Percentiles rank a stretch among this genome's conserved stretches.
Conservation (phyloP, 92 coral and sea anemone genomes). For the Muricea muricata region DNA sequence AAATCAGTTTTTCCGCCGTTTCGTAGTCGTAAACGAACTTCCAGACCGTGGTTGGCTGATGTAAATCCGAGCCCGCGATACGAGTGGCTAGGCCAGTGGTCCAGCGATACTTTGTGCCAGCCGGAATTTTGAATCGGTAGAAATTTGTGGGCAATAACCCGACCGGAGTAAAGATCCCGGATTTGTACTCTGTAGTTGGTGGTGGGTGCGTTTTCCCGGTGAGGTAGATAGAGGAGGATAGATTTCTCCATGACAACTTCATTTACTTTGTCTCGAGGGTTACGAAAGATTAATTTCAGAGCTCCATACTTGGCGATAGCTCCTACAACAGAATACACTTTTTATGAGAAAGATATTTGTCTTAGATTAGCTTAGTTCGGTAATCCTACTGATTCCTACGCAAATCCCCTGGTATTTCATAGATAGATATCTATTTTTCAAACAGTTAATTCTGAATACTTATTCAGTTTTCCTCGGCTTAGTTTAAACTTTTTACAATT, state of each 20-base stretch:
- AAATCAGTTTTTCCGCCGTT: neutral
- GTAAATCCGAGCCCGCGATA: neutral
- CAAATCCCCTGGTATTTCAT: too few relatives aligned
- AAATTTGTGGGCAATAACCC: neutral
- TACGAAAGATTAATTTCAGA: neutral
- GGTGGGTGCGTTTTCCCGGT: neutral
- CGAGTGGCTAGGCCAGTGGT: neutral
- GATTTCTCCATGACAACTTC: neutral
- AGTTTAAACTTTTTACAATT: too few relatives aligned
- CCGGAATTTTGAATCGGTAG: neutral
- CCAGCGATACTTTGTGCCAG: neutral
- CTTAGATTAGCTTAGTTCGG: too few relatives aligned
- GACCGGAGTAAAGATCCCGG: neutral
- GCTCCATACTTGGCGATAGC: neutral
- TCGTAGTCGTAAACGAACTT: neutral
- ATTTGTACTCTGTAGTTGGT: neutral
- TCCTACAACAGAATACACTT: neutral
- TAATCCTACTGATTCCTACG: too few relatives aligned
- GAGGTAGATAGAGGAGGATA: neutral
- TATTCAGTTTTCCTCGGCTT: too few relatives aligned
- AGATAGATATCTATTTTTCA: too few relatives aligned
- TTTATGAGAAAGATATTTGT: too few relatives aligned
- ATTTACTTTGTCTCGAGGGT: neutral
- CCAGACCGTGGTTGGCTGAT: neutral
- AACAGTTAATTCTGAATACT: too few relatives aligned